These are phyloP conservation scores for Amphipoea oculea DNA, from an alignment of 2,888 invertebrate species.

Conservation along the genomic window DNA sequence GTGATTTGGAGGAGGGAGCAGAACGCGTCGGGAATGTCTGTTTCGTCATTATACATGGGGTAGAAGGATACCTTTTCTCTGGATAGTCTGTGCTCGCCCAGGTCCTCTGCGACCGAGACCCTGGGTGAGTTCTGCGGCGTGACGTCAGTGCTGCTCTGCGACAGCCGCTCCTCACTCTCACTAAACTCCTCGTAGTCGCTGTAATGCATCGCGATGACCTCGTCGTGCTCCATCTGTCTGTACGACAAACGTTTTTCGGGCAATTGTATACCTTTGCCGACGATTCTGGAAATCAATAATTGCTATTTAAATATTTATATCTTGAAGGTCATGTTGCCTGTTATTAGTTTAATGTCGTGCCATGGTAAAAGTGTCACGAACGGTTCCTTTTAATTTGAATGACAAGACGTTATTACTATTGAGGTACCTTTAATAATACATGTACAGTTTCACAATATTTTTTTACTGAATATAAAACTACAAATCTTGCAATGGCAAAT, in stretches of 20 bases:
- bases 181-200: conserved; percentile 85
- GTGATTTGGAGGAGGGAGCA: conserved; percentile 87
- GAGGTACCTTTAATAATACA: conserved; percentile 13
- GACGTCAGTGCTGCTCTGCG: conserved; percentile 86
- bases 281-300: conserved; percentile 79
- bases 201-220: conserved; percentile 86
- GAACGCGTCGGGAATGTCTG: conserved; percentile 81
- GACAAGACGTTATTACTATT: conserved; percentile 26
- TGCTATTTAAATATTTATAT: conserved; percentile 43
- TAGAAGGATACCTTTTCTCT: conserved; percentile 78
- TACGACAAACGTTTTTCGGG: conserved; percentile 80
- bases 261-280: conserved; percentile 82
- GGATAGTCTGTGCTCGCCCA: conserved; percentile 75
- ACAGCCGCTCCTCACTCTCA: conserved; percentile 85
- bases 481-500: not conserved
- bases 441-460: conserved; percentile 28
- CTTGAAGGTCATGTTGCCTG: conserved; percentile 55
- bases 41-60: conserved; percentile 74
- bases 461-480: conserved; percentile 12
- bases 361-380: conserved; percentile 37
- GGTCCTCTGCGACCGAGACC: conserved; percentile 75
- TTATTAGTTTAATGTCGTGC: conserved; percentile 35
- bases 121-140: conserved; percentile 87
- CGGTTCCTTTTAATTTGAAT: conserved; percentile 47
- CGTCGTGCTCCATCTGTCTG: conserved; percentile 84